Percentiles rank a stretch among this genome's conserved stretches.
These are phyloP conservation scores for Ctenomys sociabilis DNA, from an alignment of 2,113 vertebrate genomes.

Conservation along the genomic window DNA sequence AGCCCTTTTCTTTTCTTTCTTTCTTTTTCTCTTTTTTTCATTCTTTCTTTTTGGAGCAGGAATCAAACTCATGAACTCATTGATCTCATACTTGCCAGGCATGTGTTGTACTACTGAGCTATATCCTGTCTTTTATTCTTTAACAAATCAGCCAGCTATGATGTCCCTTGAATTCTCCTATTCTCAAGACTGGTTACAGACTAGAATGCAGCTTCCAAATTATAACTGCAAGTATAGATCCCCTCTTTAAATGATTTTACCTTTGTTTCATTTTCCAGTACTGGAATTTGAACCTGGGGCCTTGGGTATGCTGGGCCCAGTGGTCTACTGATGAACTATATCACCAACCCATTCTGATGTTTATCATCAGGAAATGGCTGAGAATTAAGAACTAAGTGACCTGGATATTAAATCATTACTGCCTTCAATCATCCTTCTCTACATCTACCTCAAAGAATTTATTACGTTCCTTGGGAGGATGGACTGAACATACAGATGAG, in stretches of 20 bases:
- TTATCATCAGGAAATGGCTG: neutral
- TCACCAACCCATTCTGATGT: neutral
- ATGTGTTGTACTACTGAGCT: no score
- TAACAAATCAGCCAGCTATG: neutral
- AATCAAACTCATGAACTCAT: no score
- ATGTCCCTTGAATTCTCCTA: constrained; percentile 18
- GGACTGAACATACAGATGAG: neutral
- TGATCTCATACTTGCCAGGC: no score
- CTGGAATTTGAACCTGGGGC: neutral
- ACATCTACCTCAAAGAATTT: neutral
- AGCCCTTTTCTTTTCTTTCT: neutral
- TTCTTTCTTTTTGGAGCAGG: no score
- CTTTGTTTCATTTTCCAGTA: neutral
- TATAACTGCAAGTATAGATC: neutral
- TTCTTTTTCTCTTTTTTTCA: neutral
- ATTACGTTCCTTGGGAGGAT: neutral
- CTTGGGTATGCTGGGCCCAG: neutral
- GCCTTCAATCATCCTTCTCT: neutral
- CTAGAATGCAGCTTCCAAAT: neutral
- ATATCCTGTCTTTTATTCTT: neutral
- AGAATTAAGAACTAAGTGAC: neutral
- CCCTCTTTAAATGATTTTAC: neutral
- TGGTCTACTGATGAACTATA: neutral
- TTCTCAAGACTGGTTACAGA: neutral
- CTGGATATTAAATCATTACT: neutral